Conservation (phyloP, 2,797 vertebrate genomes). For the Pseudocheirus occidentalis region DNA sequence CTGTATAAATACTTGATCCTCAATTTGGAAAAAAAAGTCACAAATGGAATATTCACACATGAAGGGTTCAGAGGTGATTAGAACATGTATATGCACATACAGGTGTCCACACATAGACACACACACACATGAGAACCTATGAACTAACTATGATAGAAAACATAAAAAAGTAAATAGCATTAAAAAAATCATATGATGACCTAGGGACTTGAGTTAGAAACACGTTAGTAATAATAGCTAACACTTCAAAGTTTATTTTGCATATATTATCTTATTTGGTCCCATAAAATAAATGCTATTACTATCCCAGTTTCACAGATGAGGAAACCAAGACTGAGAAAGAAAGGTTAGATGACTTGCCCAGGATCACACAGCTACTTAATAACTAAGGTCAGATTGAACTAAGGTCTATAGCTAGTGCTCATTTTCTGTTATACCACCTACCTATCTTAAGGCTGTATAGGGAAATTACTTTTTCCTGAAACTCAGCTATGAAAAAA, state of each 20-base stretch:
- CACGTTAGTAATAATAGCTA: not conserved
- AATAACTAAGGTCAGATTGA: too few relatives aligned
- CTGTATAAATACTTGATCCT: not conserved
- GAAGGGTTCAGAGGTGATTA: not conserved
- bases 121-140: not conserved
- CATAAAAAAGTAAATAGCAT: not conserved
- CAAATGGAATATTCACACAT: slow-evolving; percentile 16
- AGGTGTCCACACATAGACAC: not conserved
- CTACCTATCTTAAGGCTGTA: not conserved
- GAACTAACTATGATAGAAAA: not conserved
- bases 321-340: too few relatives aligned
- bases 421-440: not conserved
- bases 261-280: not conserved
- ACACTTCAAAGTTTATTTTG: not conserved
- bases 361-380: too few relatives aligned
- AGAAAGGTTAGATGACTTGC: too few relatives aligned
- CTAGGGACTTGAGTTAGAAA: not conserved
- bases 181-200: not conserved
- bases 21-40: slow-evolving; percentile 7
- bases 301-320: not conserved
- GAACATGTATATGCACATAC: not conserved
- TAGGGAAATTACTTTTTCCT: slow-evolving; percentile 19
- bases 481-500: slow-evolving; percentile 1
- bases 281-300: not conserved
- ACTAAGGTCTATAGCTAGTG: not conserved